phyloP scores from a whole-genome alignment of 1,140 invertebrate genomes.

The Pollicipes pollicipes region DNA sequence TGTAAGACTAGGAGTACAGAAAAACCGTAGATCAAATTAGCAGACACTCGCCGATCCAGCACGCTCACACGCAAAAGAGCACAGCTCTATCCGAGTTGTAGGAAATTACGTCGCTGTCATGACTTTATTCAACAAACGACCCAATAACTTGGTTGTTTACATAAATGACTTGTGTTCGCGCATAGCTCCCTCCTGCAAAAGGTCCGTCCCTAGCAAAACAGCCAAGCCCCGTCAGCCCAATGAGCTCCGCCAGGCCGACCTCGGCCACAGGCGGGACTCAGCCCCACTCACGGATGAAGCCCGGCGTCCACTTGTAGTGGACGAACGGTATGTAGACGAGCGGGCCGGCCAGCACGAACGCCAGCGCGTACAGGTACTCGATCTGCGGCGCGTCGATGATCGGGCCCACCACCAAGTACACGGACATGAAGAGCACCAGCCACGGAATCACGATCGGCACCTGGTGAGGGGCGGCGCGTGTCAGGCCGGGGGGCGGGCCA shows the following conservation, averaged over 20 bases:
- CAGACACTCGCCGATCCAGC: conserved; percentile 7
- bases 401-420: conserved; percentile 56
- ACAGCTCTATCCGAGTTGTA: neutral
- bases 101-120: neutral
- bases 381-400: conserved; percentile 54
- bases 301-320: conserved; percentile 38
- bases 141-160: conserved; percentile 4
- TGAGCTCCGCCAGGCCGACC: neutral
- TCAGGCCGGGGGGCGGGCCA: no score
- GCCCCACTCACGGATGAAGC: conserved; percentile 22
- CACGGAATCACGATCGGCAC: conserved; percentile 58
- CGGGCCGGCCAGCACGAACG: conserved; percentile 50
- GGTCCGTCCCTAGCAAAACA: neutral
- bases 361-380: conserved; percentile 56
- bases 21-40: conserved; percentile 15
- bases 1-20: conserved; percentile 14
- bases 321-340: conserved; percentile 58
- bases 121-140: neutral
- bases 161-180: conserved; percentile 11
- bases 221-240: neutral
- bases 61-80: neutral
- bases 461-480: conserved; percentile 26
- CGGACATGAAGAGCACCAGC: conserved; percentile 47
- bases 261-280: conserved; percentile 26
- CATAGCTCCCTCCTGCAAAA: conserved; percentile 6